These are phyloP conservation scores for Tenrec ecaudatus DNA, from an alignment of 2,113 vertebrate species.

Conservation along the genomic window DNA sequence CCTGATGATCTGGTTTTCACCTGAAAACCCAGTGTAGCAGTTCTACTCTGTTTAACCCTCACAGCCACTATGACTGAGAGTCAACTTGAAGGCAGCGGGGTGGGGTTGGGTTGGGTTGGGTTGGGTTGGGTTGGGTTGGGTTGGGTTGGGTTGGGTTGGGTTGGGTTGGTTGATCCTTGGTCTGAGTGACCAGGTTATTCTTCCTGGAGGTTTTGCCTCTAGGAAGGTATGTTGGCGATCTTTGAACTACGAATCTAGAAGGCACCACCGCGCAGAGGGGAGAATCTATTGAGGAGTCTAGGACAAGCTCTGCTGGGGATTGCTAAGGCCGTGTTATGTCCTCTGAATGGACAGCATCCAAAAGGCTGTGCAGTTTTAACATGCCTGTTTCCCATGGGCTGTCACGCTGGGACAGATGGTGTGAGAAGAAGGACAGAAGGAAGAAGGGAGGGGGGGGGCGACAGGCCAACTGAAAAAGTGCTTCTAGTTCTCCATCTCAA, in stretches of 20 bases:
- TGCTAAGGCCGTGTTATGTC: conserved; percentile 54
- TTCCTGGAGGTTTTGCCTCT: neutral
- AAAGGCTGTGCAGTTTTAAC: conserved; percentile 33
- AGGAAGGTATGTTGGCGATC: neutral
- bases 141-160: neutral
- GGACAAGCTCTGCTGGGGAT: neutral
- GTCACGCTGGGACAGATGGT: neutral
- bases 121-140: neutral
- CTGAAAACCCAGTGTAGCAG: neutral
- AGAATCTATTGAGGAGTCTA: neutral
- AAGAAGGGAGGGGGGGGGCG: neutral
- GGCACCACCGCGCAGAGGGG: neutral
- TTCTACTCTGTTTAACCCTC: neutral
- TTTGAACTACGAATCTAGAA: neutral
- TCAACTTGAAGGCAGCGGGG: neutral
- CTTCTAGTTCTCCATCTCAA: neutral
- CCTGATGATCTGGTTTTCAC: neutral
- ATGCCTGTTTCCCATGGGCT: neutral
- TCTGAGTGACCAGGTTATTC: neutral
- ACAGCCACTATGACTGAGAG: neutral
- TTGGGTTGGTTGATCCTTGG: neutral
- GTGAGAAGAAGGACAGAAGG: conserved; percentile 19
- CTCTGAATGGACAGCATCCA: conserved; percentile 59
- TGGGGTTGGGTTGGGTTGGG: neutral
- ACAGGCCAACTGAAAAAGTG: neutral